Conservation (phyloP, 2,113 vertebrate genomes). For the Thomomys bottae region DNA sequence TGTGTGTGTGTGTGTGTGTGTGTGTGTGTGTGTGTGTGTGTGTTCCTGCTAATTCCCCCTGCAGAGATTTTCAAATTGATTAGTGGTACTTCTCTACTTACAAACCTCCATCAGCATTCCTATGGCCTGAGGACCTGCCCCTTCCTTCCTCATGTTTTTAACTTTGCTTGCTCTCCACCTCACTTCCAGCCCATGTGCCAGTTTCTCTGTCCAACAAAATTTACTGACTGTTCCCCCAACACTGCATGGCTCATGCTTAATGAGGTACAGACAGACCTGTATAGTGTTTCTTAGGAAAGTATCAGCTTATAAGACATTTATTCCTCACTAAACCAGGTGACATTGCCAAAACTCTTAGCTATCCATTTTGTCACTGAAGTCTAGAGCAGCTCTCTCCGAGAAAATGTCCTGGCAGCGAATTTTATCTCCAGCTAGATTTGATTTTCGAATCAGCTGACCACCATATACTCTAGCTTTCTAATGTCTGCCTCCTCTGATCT, state of each 20-base stretch:
- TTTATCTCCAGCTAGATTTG: not conserved
- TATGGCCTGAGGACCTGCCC: not conserved
- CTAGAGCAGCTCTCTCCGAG: not conserved
- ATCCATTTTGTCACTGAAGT: not conserved
- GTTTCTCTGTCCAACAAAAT: not conserved
- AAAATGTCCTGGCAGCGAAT: not conserved
- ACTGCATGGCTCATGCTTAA: accelerated
- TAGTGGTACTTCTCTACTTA: not conserved
- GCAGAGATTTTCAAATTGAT: not conserved
- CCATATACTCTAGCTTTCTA: not conserved
- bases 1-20: not conserved
- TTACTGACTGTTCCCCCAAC: not conserved
- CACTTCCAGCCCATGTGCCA: not conserved
- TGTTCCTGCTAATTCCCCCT: not conserved
- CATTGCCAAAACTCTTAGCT: not conserved
- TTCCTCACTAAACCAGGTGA: not conserved
- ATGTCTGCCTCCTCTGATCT: not conserved
- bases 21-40: not conserved
- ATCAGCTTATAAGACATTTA: too few species aligned
- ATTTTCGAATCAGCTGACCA: not conserved
- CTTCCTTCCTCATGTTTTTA: too few species aligned
- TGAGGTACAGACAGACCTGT: accelerated
- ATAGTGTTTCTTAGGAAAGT: not conserved
- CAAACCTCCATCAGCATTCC: too few species aligned
- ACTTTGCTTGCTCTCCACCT: not conserved